Evolutionary conservation across 2,113 vertebrate species (phyloP).

Genomic region (Carlito syrichta): DNA sequence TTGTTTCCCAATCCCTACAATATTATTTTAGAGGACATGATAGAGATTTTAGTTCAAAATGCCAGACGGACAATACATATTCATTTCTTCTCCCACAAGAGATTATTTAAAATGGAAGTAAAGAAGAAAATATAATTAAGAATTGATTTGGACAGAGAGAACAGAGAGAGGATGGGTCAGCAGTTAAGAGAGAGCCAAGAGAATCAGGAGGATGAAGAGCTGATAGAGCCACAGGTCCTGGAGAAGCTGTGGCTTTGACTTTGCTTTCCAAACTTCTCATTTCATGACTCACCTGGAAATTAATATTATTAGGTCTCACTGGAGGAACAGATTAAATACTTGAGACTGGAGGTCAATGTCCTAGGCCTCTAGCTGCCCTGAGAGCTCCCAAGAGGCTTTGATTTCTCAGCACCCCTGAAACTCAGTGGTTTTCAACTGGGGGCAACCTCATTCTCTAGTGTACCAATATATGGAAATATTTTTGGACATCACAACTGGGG

Average conservation of each 20-base stretch:
- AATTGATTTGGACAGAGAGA: not conserved
- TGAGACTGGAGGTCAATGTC: not conserved
- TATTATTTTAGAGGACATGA: not conserved
- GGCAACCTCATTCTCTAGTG: not conserved
- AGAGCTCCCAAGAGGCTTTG: not conserved
- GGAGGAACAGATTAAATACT: not conserved
- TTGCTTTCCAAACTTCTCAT: not conserved
- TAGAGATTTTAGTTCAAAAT: not conserved
- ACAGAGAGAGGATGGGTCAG: rapidly evolving
- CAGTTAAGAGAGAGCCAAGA: not conserved
- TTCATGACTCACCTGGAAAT: not conserved
- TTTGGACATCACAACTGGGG: not conserved
- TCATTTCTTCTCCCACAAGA: not conserved
- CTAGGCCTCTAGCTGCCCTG: not conserved
- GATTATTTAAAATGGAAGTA: not conserved
- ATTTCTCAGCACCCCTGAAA: not conserved
- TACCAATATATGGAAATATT: not conserved
- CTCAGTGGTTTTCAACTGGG: not conserved
- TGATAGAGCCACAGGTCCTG: not conserved
- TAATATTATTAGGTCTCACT: not conserved
- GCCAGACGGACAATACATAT: not conserved
- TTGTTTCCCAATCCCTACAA: not conserved
- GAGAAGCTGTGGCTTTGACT: not conserved
- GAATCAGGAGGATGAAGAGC: too few species aligned
- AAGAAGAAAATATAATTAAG: not conserved